Percentiles rank a stretch among this genome's conserved stretches.
Evolutionary conservation across 2,888 invertebrate species (phyloP).

Genomic region (Morpho helenor): DNA sequence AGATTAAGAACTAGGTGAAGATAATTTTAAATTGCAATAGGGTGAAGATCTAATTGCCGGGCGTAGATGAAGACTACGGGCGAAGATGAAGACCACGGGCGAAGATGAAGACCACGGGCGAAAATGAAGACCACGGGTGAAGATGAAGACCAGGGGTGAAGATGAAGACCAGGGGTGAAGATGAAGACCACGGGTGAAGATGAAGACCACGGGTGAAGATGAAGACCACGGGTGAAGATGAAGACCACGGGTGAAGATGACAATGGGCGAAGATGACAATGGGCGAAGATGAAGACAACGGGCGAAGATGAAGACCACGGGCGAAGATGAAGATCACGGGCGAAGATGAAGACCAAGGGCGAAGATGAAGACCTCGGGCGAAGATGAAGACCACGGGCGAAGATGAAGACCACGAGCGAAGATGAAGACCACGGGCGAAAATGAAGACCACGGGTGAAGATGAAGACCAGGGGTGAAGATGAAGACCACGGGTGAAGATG

Average conservation of each 20-base stretch:
- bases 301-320: conserved; percentile 5
- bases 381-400: conserved; percentile 12
- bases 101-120: background rate
- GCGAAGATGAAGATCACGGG: conserved; percentile 15
- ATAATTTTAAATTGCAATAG: no score
- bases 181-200: no score
- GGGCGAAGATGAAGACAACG: background rate
- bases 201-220: no score
- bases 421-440: conserved; percentile 20
- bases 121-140: background rate
- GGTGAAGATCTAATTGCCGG: background rate
- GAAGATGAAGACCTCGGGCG: conserved; percentile 18
- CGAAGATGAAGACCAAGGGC: conserved; percentile 17
- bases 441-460: conserved; percentile 7
- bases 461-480: conserved; percentile 1
- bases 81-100: no score
- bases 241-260: background rate
- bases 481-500: no score
- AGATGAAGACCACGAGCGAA: conserved; percentile 13
- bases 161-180: no score
- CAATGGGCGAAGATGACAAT: no score
- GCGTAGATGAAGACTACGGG: no score
- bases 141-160: no score
- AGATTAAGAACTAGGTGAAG: background rate
- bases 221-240: background rate